phyloP scores from a whole-genome alignment of 2,888 invertebrate species.

The Drosophila prostipennis region DNA sequence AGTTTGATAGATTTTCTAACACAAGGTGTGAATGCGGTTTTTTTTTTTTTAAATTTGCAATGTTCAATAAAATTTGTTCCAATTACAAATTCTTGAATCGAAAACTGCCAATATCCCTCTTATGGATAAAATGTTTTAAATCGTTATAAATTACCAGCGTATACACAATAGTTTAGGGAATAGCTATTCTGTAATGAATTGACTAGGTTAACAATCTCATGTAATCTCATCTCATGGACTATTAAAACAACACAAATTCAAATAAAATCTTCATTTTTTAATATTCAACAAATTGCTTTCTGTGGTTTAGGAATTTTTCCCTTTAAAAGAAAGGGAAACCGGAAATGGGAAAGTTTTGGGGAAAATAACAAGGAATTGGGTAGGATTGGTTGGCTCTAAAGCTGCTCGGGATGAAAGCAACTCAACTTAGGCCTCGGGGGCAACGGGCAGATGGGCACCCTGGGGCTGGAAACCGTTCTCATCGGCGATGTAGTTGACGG shows the following conservation, averaged over 20 bases:
- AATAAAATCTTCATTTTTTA: conserved; percentile 22
- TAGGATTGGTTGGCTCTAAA: conserved; percentile 13
- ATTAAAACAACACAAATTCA: conserved; percentile 12
- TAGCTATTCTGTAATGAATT: too few relatives aligned
- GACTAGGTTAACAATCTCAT: too few relatives aligned
- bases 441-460: conserved; percentile 85
- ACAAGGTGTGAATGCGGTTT: too few relatives aligned
- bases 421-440: conserved; percentile 49
- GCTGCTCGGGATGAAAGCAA: conserved; percentile 53
- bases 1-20: too few relatives aligned
- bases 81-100: too few relatives aligned
- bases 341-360: background rate
- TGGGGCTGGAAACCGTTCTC: conserved; percentile 84
- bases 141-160: too few relatives aligned
- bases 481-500: conserved; percentile 84
- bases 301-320: conserved; percentile 26
- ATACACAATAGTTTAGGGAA: too few relatives aligned
- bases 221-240: too few relatives aligned
- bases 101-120: too few relatives aligned
- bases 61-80: too few relatives aligned
- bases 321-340: conserved; percentile 4
- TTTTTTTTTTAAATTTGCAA: too few relatives aligned
- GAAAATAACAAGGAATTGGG: conserved; percentile 28
- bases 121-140: too few relatives aligned
- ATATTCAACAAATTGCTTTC: conserved; percentile 31